Base-by-base conservation (phyloP, 2,113 vertebrate species). In the Solea senegalensis region DNA sequence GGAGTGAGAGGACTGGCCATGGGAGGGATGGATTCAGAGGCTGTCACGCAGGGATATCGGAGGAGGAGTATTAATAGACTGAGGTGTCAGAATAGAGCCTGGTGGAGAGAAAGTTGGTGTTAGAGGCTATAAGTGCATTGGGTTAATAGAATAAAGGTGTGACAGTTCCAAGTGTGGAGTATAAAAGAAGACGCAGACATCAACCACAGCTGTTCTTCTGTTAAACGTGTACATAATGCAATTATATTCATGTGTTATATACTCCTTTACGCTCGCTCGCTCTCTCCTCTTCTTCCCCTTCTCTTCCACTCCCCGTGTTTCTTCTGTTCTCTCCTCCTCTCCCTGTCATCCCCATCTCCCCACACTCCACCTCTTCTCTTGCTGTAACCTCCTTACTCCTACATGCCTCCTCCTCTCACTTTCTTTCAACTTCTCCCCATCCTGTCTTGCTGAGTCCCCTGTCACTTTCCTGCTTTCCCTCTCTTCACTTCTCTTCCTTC, bases 11-110 rank as follows among this genome's bases (percentile, higher is more conserved):
- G 76, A 65, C 28, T 14, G 26, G 65, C 39, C 11, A 5, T 53
- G 8, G 46, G 54, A 58, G 26, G 43, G 28, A 39, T 3, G 48
- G 48, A 60, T 65, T 16, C 27, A 14, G 34, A 56, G 58, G 48
- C 5, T 48, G 52, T 54, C 51, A 70, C 34, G 58, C 39, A 59
- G 9, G 39, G 54, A 53, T 65, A 49, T 57, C 40, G 49, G 51
- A 5, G 34, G 28, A 2, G 53, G 16, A 45, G 72, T 69, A 83
- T 59, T 78, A 68, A 71, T 70, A 74, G 61, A 55, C 7, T 12
- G 43, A 65, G 74, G 72, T 72, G 73, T 57, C 66, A 44, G 13
- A 58, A 52, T 45, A 61, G 58, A 58, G 51, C 45, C 59, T 34
- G 16, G 34, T 34, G 26, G 50, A 52, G 50, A 74, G 65, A 51